These are phyloP conservation scores for Hydrochoerus hydrochaeris DNA, from an alignment of 2,113 vertebrate genomes.

Conservation along the genomic window DNA sequence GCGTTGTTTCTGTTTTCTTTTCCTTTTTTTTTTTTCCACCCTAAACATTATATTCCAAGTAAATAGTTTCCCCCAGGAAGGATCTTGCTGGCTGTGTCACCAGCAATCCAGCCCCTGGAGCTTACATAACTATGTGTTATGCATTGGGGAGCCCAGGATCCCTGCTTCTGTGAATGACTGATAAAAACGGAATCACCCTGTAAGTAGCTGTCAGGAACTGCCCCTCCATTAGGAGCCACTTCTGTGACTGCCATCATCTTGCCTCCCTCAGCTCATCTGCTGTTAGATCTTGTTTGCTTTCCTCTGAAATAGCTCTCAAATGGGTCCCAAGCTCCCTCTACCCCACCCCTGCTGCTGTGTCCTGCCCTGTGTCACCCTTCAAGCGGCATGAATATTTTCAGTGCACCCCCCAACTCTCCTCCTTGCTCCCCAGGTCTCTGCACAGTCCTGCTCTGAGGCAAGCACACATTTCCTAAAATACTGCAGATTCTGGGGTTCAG, in stretches of 20 bases:
- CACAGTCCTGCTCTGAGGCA: not conserved
- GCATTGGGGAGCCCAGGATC: not conserved
- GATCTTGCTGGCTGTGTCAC: constrained; percentile 74
- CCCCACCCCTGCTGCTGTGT: accelerated
- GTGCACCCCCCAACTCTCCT: not conserved
- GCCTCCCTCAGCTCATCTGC: not conserved
- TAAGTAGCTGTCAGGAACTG: constrained; percentile 57
- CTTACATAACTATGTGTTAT: constrained; percentile 51
- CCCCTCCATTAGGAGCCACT: constrained; percentile 47
- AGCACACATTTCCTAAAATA: accelerated
- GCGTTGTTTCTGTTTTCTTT: constrained; percentile 15
- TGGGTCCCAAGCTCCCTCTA: not conserved
- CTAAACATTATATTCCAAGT: constrained; percentile 74
- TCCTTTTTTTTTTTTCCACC: not conserved
- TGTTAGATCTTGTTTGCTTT: not conserved
- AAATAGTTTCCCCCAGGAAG: constrained; percentile 74
- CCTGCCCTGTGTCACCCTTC: not conserved
- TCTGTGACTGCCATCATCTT: not conserved
- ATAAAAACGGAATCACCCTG: constrained; percentile 53
- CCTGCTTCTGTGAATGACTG: not conserved
- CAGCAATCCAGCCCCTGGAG: constrained; percentile 73
- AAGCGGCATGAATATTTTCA: not conserved
- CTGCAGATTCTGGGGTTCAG: not conserved
- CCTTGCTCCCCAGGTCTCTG: not conserved
- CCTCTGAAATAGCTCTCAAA: constrained; percentile 43